Percentiles rank a stretch among this genome's conserved stretches.
Conservation (phyloP, 2,113 vertebrate species). For the Scytalopus superciliaris region DNA sequence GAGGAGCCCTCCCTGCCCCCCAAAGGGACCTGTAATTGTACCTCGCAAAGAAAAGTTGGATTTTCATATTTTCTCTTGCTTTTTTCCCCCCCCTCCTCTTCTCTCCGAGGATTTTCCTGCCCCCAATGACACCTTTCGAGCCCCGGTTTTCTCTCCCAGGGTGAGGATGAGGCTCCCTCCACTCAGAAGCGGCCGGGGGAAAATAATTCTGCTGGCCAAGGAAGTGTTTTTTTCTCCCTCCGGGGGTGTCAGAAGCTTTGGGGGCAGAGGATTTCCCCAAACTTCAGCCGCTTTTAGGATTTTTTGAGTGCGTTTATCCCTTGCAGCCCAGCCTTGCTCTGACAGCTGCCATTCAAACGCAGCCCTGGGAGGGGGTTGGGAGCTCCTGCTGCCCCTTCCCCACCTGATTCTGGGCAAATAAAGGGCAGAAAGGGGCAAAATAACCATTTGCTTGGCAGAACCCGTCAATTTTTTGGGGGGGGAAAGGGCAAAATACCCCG, state of each 20-base stretch:
- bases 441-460: not conserved
- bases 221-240: not conserved
- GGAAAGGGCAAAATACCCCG: not conserved
- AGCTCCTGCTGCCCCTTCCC: not conserved
- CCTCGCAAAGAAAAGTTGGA: not conserved
- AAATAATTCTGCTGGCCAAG: no score
- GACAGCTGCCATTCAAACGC: not conserved
- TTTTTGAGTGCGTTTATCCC: not conserved
- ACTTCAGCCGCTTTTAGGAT: not conserved
- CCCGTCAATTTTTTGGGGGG: not conserved
- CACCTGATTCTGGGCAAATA: not conserved
- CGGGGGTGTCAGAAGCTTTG: not conserved
- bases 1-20: not conserved
- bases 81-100: not conserved
- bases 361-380: not conserved
- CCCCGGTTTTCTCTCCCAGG: not conserved
- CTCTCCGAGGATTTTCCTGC: not conserved
- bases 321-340: not conserved
- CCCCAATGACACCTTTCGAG: not conserved
- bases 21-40: not conserved
- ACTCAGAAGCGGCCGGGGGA: not conserved
- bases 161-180: not conserved
- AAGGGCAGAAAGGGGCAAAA: not conserved
- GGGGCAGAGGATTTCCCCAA: not conserved
- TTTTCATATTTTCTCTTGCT: not conserved